Percentiles rank a stretch among this genome's conserved stretches.
Conservation (phyloP, 2,113 vertebrate genomes). For the Phainopepla nitens region DNA sequence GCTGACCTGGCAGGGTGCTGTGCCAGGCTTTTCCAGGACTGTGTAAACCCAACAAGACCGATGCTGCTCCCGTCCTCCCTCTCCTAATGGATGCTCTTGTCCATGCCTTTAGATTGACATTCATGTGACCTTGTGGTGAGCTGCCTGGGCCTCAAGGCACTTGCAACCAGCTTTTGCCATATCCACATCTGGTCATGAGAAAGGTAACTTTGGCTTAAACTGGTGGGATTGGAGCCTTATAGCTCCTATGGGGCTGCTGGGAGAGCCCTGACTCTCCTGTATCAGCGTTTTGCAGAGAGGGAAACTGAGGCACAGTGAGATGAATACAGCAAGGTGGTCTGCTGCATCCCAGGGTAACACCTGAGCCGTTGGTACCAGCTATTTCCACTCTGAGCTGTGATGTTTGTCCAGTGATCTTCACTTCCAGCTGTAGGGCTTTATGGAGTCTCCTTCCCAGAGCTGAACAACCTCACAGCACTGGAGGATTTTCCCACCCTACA, state of each 20-base stretch:
- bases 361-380: neutral
- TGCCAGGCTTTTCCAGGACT: slow-evolving; percentile 1
- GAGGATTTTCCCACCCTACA: neutral
- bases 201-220: neutral
- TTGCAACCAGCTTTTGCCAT: neutral
- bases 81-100: neutral
- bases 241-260: neutral
- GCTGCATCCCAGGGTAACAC: neutral
- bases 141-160: neutral
- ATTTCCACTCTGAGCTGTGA: neutral
- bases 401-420: neutral
- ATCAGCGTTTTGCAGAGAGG: neutral
- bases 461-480: neutral
- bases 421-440: fast-evolving
- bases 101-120: neutral
- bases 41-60: neutral
- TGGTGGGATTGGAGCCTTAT: neutral
- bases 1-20: slow-evolving; percentile 37
- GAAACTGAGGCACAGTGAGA: neutral
- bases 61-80: neutral
- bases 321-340: neutral
- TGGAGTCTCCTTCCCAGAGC: neutral
- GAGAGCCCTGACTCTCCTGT: neutral
- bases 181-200: neutral
- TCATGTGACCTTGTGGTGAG: slow-evolving; percentile 1